These are phyloP conservation scores for Microtus richardsoni DNA, from an alignment of 2,113 vertebrate species.

Conservation along the genomic window DNA sequence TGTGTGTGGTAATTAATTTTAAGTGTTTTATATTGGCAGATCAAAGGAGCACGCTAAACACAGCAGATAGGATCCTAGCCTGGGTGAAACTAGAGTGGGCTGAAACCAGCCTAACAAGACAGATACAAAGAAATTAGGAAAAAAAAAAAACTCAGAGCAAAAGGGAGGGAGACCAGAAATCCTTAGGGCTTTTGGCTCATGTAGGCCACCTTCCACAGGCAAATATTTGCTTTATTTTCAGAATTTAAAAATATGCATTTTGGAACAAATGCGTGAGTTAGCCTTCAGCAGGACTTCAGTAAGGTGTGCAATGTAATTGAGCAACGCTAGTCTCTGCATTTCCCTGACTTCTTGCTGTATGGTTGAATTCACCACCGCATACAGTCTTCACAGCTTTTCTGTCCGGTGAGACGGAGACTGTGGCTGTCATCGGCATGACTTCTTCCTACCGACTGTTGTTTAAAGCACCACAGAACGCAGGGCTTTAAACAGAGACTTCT, in stretches of 20 bases:
- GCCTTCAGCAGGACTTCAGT: not conserved
- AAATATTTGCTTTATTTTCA: not conserved
- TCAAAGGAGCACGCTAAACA: slow-evolving; percentile 46
- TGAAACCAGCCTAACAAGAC: slow-evolving; percentile 45
- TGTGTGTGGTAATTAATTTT: slow-evolving; percentile 64
- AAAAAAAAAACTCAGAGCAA: not conserved
- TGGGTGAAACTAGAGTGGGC: slow-evolving; percentile 49
- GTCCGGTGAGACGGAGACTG: fast-evolving
- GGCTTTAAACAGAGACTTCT: not conserved
- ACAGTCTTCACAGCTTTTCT: not conserved
- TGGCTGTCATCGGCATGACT: not conserved
- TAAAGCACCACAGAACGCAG: not conserved
- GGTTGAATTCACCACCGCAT: not conserved
- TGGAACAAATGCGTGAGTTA: not conserved
- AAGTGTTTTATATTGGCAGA: slow-evolving; percentile 54
- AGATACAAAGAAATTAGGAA: slow-evolving; percentile 33
- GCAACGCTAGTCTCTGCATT: not conserved
- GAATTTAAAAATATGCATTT: slow-evolving; percentile 17
- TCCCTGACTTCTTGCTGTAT: not conserved
- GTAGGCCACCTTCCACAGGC: not conserved
- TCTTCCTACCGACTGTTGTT: not conserved
- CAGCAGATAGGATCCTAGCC: slow-evolving; percentile 55
- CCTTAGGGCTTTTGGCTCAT: not conserved
- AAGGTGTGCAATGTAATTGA: not conserved
- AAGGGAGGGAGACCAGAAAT: not conserved